These are phyloP conservation scores for Ceratina calcarata DNA, from an alignment of 1,140 invertebrate species.

Conservation along the genomic window DNA sequence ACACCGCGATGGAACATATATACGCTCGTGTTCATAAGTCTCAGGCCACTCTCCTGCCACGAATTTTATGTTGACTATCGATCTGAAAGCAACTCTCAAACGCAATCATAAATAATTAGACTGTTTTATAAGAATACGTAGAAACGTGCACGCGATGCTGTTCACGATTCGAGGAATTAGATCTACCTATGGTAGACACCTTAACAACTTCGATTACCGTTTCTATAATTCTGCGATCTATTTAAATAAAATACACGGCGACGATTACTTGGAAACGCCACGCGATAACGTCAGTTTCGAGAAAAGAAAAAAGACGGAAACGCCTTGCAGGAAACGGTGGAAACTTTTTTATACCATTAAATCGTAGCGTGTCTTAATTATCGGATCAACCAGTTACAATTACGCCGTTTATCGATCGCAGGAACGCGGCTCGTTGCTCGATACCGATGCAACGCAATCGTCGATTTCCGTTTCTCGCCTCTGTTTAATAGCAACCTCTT, in stretches of 20 bases:
- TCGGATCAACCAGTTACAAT: conserved; percentile 25
- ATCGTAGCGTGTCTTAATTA: conserved; percentile 22
- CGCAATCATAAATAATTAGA: too few relatives aligned
- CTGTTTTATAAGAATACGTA: too few relatives aligned
- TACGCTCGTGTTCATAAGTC: neutral
- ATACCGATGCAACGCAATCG: conserved; percentile 26
- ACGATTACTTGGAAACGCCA: neutral
- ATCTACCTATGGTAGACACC: neutral
- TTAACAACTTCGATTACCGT: too few relatives aligned
- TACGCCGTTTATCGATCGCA: conserved; percentile 32
- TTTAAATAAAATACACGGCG: neutral
- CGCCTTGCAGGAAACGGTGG: conserved; percentile 15
- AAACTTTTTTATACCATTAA: conserved; percentile 8
- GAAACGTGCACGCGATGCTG: too few relatives aligned
- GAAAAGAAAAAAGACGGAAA: neutral
- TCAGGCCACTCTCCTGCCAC: too few relatives aligned
- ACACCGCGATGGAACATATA: conserved; percentile 36
- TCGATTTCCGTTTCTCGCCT: conserved; percentile 39
- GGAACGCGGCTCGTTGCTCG: conserved; percentile 2
- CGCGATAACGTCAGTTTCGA: neutral
- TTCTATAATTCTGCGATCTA: too few relatives aligned
- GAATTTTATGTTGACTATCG: too few relatives aligned
- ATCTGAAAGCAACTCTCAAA: too few relatives aligned
- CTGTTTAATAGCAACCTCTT: conserved; percentile 37
- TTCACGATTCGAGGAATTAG: too few relatives aligned